Conservation (phyloP, 2,888 invertebrate species). For the Cordilura impudica region DNA sequence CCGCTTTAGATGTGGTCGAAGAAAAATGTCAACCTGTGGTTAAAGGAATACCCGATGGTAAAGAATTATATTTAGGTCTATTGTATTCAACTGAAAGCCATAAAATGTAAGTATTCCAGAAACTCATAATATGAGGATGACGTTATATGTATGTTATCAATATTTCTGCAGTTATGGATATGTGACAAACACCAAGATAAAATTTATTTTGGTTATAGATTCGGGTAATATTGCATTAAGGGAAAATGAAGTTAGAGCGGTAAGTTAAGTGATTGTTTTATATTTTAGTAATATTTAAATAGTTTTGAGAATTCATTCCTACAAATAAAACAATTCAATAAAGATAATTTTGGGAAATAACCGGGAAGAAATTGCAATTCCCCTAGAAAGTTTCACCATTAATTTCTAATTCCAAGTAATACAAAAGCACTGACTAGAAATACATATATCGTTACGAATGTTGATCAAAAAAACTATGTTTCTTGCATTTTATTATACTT, state of each 20-base stretch:
- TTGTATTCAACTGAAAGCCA: constrained; percentile 96
- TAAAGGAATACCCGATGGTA: constrained; percentile 85
- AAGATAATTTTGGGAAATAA: too few relatives aligned
- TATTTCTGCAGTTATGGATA: constrained; percentile 88
- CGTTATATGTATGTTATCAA: not conserved
- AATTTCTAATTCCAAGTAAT: too few relatives aligned
- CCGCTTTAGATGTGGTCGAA: constrained; percentile 80
- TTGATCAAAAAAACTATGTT: too few relatives aligned
- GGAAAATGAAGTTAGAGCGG: constrained; percentile 96
- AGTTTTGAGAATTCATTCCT: too few relatives aligned
- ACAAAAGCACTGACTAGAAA: too few relatives aligned
- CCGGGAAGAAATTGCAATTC: too few relatives aligned
- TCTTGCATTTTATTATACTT: too few relatives aligned
- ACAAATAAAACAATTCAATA: too few relatives aligned
- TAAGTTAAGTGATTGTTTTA: constrained; percentile 74
- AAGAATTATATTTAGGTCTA: constrained; percentile 94
- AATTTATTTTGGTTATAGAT: constrained; percentile 95
- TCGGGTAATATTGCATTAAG: constrained; percentile 91
- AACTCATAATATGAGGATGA: not conserved
- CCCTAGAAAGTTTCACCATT: too few relatives aligned
- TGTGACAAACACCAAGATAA: constrained; percentile 97
- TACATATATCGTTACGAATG: too few relatives aligned
- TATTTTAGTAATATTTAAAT: too few relatives aligned
- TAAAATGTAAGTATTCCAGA: constrained; percentile 86
- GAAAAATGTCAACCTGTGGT: constrained; percentile 79